Evolutionary conservation across 2,888 invertebrate species (phyloP), one percentile per base, ranked within the genome.

Genomic region (Corythucha ciliata): DNA sequence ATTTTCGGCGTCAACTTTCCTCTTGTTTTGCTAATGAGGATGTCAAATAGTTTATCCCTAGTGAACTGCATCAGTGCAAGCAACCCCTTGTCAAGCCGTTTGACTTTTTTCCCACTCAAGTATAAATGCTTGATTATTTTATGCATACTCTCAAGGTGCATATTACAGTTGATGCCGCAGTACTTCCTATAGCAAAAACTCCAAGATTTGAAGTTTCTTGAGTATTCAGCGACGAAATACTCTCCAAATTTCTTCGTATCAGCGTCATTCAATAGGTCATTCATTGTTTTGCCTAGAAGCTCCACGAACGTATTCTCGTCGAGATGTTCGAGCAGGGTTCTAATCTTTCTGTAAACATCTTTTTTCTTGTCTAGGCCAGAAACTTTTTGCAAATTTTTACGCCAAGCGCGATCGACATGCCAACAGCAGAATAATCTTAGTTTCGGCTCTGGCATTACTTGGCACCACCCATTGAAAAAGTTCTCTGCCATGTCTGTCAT

Each of bases 61-160:
- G 57, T 37, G 53, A 62, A 61, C 34, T 53, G 55, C 56, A 62
- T 57, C 2, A 62, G 25, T n/a, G 56, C 57, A 22, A 39, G n/a
- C 3, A 62, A 36, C 6, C 55, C 54, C 46, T 56, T 60, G 24
- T 61, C 60, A 5, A 61, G 50, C 29, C 59, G 34, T 40, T 61
- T 60, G 6, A 57, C 53, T 12, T 50, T 57, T 53, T 62, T 59
- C 4, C 59, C 58, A 7, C 55, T 40, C 16, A 61, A 40, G 47
- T 61, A 61, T 7, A 58, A 45, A 48, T 61, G 56, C 52, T 61
- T 61, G 6, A 63, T 16, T 1, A 53, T 57, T 27, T 55, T 55
- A 44, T 62, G 61, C 58, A 63, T 58, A 2, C 52, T 50, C 52
- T 63, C 63, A 10, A 63, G 22, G 40, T 60, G 57, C 56, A 60